Conservation (phyloP, 2,113 vertebrate species). For the Eonycteris spelaea region DNA sequence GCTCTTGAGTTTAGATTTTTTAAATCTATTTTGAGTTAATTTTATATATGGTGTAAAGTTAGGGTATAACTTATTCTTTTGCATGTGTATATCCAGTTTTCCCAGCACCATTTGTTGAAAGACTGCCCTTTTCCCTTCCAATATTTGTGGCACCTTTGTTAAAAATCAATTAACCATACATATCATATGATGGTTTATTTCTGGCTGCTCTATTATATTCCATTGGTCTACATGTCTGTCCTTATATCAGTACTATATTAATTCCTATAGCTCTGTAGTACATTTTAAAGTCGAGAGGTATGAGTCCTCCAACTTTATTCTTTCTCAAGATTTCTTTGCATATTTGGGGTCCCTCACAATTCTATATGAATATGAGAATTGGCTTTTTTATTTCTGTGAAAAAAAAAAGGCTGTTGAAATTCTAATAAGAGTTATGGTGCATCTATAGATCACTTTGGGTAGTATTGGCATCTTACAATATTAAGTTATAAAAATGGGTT, state of each 20-base stretch:
- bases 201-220: background rate
- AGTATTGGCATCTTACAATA: background rate
- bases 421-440: background rate
- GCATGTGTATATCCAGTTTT: background rate
- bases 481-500: background rate
- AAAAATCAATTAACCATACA: background rate
- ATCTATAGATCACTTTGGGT: background rate
- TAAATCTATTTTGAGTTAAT: background rate
- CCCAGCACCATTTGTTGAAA: background rate
- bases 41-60: background rate
- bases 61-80: background rate
- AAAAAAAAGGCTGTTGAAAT: background rate
- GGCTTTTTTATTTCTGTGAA: background rate
- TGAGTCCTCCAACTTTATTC: background rate
- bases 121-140: background rate
- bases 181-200: background rate
- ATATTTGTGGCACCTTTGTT: background rate
- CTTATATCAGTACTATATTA: background rate
- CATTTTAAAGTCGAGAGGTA: background rate
- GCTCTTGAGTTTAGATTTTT: background rate
- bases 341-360: background rate
- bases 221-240: background rate
- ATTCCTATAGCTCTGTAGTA: background rate
- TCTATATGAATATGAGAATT: background rate
- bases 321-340: background rate